These are phyloP conservation scores for Epizoanthus stellaris DNA, from an alignment of 92 coral and sea anemone genomes.

Conservation along the genomic window DNA sequence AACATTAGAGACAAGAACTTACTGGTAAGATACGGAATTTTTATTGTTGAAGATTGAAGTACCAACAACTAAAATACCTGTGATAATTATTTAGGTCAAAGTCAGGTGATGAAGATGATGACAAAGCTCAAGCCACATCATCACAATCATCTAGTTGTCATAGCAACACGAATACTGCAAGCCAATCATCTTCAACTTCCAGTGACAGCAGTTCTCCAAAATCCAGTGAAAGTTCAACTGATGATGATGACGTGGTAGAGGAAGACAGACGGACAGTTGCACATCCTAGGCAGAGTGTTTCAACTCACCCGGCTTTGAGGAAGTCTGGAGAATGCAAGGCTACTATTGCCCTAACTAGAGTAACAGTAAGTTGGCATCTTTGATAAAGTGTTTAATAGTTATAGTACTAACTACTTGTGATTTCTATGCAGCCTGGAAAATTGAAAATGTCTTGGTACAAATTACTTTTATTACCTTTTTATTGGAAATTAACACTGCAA, in stretches of 20 bases:
- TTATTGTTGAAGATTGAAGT: too few species aligned
- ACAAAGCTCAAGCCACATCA: background rate
- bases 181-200: conserved; percentile 16
- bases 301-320: conserved; percentile 24
- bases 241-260: conserved; percentile 66
- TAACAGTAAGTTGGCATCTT: background rate
- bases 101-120: conserved; percentile 17
- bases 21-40: too few species aligned
- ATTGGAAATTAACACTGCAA: too few species aligned
- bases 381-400: too few species aligned
- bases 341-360: conserved; percentile 8
- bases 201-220: conserved; percentile 4
- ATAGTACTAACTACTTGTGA: too few species aligned
- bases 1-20: too few species aligned
- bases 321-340: conserved; percentile 43
- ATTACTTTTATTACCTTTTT: too few species aligned
- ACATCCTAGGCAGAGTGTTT: background rate
- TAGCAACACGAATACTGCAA: background rate
- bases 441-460: too few species aligned
- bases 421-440: too few species aligned
- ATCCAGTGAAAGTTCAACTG: conserved; percentile 32
- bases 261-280: conserved; percentile 52
- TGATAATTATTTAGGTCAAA: background rate
- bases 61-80: background rate
- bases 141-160: conserved; percentile 18